Base-by-base conservation (phyloP, 2,113 vertebrate species). In the Acanthochromis polyacanthus region DNA sequence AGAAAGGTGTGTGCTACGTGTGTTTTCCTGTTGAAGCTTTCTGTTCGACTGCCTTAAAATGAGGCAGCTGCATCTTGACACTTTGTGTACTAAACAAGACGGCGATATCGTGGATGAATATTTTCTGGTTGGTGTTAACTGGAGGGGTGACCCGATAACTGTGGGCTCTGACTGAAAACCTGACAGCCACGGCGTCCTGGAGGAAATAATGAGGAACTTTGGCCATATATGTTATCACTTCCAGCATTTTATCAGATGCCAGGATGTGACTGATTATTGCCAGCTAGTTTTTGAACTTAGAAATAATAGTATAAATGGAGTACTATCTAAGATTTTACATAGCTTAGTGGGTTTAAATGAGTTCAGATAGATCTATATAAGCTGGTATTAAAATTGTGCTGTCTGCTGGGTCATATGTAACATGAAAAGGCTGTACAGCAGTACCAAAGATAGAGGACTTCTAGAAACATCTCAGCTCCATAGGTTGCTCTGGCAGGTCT, bases 11-110 rank as follows among this genome's bases (percentile, higher is more conserved):
- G 36, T 30, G 17, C 51, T 45, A 7, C 32, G 20, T 43, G 11
- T 40, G 20, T 22, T 66, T 28, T 12, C 8, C 32, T 36, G 32
- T 36, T 43, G 25, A 59, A 62, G 22, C 10, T 78, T 66, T 58
- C 32, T 64, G 23, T 69, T 62, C 9, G 4, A 40, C 55, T 22
- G 61, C 67, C 60, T 60, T 61, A 70, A 70, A 64, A 45, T 14
- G 17, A 62, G 66, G 52, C 19, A 36, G 2, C 7, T 9, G 32
- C 32, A 36, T 36, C 32, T n/a, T 8, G 16, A 71, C 50, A 51
- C 23, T 20, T 58, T 64, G 55, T 64, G 10, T 36, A 48, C 53
- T 19, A 61, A 71, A 64, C 22, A 51, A 3, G 1, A 15, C 40
- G 62, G 36, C 32, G 17, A 30, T 10, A 28, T 64, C 3, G 15